These are phyloP conservation scores for Amphipoea oculea DNA, from an alignment of 2,888 invertebrate species.

Conservation along the genomic window DNA sequence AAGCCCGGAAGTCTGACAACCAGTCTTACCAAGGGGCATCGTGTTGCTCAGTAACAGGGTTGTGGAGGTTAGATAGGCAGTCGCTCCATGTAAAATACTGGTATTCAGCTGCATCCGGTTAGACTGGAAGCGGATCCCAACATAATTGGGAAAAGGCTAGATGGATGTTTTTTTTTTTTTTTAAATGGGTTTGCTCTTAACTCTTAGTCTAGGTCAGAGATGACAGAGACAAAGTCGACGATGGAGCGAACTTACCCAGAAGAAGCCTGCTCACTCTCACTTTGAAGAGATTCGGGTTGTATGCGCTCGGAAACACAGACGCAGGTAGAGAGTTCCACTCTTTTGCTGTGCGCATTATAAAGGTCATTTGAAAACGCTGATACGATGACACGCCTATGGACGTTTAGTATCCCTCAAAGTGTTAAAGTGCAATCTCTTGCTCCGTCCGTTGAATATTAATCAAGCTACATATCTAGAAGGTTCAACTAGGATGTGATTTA, in stretches of 20 bases:
- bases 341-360: too few relatives aligned
- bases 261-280: too few relatives aligned
- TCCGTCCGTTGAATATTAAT: conserved; percentile 49
- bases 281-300: too few relatives aligned
- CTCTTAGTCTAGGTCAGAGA: too few relatives aligned
- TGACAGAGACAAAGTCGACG: too few relatives aligned
- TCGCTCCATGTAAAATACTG: neutral
- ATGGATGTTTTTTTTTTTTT: neutral
- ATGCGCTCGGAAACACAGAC: too few relatives aligned
- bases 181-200: too few relatives aligned
- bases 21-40: too few relatives aligned
- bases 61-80: neutral
- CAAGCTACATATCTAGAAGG: conserved; percentile 47
- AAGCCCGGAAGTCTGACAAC: neutral
- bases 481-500: conserved; percentile 59
- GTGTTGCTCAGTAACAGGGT: neutral
- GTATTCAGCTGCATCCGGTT: neutral
- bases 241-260: too few relatives aligned
- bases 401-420: neutral
- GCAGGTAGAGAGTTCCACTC: too few relatives aligned
- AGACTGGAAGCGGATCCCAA: neutral
- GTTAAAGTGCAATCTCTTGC: conserved; percentile 24
- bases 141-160: too few relatives aligned
- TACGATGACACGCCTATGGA: neutral
- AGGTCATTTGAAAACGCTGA: too few relatives aligned